These are phyloP conservation scores for Zenarchopterus dispar DNA, from an alignment of 2,797 vertebrate species.

Conservation along the genomic window DNA sequence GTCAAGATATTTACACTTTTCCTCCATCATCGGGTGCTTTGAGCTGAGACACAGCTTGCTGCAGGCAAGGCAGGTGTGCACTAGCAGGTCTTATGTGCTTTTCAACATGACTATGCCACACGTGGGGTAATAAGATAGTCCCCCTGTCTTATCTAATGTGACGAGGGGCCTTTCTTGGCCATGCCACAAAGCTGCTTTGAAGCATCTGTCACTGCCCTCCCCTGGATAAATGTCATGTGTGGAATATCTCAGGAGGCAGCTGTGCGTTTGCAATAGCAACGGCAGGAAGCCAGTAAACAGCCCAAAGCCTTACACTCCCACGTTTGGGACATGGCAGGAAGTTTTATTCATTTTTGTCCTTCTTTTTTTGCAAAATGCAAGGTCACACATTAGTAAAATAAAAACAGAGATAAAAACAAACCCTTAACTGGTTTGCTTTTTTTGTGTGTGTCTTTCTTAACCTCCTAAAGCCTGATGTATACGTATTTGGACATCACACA, in stretches of 20 bases:
- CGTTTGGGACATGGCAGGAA: slow-evolving; percentile 26
- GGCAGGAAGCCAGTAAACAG: slow-evolving; percentile 75
- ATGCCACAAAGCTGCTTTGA: slow-evolving; percentile 82
- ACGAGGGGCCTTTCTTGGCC: slow-evolving; percentile 79
- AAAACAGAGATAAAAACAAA: slow-evolving; percentile 6
- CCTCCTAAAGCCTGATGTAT: no score
- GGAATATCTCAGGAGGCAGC: slow-evolving; percentile 85
- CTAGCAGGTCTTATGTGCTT: slow-evolving; percentile 53
- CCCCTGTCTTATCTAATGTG: slow-evolving; percentile 80
- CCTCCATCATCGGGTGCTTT: slow-evolving; percentile 11
- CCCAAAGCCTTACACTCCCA: slow-evolving; percentile 65
- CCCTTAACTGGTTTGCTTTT: background rate
- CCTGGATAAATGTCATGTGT: slow-evolving; percentile 84
- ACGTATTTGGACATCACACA: no score
- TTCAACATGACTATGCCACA: slow-evolving; percentile 64
- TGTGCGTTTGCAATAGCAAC: slow-evolving; percentile 66
- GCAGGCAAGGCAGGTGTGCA: slow-evolving; percentile 43
- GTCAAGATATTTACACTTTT: slow-evolving; percentile 47
- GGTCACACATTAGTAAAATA: slow-evolving; percentile 50
- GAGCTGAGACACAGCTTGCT: slow-evolving; percentile 38
- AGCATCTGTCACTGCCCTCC: slow-evolving; percentile 83
- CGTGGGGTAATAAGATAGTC: slow-evolving; percentile 77
- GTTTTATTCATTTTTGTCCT: slow-evolving; percentile 27
- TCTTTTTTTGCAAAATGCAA: slow-evolving; percentile 41
- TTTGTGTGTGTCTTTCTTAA: no score